Conservation (phyloP, 2,113 vertebrate genomes). For the Mesitornis unicolor region DNA sequence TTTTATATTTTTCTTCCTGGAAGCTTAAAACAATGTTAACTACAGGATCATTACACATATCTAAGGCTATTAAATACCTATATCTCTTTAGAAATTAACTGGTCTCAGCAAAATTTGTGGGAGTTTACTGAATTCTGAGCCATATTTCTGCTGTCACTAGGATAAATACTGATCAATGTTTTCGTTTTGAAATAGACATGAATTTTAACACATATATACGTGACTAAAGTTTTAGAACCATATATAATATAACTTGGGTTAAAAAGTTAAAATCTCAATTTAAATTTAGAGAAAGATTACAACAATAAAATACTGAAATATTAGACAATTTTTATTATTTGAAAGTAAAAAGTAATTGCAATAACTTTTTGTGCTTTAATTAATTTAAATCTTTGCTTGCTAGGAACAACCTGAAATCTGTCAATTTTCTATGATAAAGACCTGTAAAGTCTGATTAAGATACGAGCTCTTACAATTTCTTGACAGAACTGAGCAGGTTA, state of each 20-base stretch:
- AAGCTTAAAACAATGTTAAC: not conserved
- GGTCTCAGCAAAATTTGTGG: not conserved
- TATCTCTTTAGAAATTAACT: not conserved
- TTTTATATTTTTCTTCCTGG: not conserved
- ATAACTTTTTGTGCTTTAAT: not conserved
- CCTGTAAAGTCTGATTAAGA: not conserved
- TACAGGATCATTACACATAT: not conserved
- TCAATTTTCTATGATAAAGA: not conserved
- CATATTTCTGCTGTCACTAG: not conserved
- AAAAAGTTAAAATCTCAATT: not conserved
- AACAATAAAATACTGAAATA: not conserved
- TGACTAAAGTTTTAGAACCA: not conserved
- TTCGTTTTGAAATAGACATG: not conserved
- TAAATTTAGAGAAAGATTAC: not conserved
- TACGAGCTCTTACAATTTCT: not conserved
- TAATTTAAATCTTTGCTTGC: not conserved
- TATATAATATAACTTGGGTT: not conserved
- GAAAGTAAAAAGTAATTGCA: not conserved
- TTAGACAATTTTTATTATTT: not conserved
- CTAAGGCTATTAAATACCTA: not conserved
- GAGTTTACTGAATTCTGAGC: not conserved
- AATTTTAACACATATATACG: not conserved
- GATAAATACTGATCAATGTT: not conserved
- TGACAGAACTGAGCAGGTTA: not conserved
- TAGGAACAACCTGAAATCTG: not conserved